phyloP scores from a whole-genome alignment of 2,797 vertebrate species.

The Pangasius larnaudii region DNA sequence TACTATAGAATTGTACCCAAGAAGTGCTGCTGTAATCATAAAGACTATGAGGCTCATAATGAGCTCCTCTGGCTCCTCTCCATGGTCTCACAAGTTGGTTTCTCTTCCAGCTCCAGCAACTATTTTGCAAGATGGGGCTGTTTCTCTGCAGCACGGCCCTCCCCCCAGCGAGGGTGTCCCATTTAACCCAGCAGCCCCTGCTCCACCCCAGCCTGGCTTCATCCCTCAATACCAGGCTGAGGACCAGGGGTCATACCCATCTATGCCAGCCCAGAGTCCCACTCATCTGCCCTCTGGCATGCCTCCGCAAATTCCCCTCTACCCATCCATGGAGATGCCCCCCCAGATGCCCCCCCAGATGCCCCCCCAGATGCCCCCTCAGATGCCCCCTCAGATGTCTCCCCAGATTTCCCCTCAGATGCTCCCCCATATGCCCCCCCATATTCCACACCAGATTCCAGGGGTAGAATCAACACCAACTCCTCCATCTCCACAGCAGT shows the following conservation, averaged over 20 bases:
- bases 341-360: not conserved
- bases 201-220: constrained; percentile 65
- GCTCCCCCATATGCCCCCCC: constrained; percentile 55
- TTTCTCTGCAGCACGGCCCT: constrained; percentile 57
- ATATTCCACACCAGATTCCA: constrained; percentile 10
- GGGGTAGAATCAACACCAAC: not conserved
- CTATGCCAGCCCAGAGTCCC: constrained; percentile 47
- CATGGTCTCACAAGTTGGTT: not conserved
- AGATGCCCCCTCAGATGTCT: not conserved
- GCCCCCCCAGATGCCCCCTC: not conserved
- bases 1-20: not conserved
- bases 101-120: constrained; percentile 76
- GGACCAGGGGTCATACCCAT: constrained; percentile 59
- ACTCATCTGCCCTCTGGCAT: constrained; percentile 34
- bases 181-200: constrained; percentile 76
- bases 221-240: constrained; percentile 67
- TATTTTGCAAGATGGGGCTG: constrained; percentile 78
- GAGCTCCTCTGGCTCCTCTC: not conserved
- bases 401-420: not conserved
- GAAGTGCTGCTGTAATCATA: not conserved
- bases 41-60: not conserved
- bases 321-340: constrained; percentile 58
- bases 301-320: constrained; percentile 68
- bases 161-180: constrained; percentile 68
- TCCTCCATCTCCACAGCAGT: constrained; percentile 61